Evolutionary conservation across 2,113 vertebrate species (phyloP), one percentile per base, ranked within the genome.

Genomic region (Entomyzon cyanotis): DNA sequence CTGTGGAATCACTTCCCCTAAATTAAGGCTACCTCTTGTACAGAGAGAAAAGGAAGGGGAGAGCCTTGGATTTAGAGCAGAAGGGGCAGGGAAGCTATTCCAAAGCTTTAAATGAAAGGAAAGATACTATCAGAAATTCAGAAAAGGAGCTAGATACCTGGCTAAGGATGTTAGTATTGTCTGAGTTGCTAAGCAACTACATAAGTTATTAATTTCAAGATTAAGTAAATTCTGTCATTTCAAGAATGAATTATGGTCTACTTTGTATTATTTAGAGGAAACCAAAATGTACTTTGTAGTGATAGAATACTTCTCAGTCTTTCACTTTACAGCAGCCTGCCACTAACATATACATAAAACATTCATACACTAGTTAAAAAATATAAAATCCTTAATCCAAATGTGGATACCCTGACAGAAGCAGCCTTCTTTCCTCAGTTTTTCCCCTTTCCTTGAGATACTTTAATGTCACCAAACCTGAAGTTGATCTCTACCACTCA

Each of bases 171-270:
- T 86, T 84, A 83, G 52, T 44, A 78, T 60, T 78, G 65, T 82
- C 60, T 71, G 80, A 87, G 91, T 95, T 97, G 91, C 94, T 94
- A 95, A 94, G 94, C 89, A 95, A 95, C 95, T 46, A 49, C 15
- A 4, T 49, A 78, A 59, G 58, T 60, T 87, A 78, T 28, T 95
- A 80, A 71, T 87, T 87, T 93, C 47, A 84, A 84, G 42, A 49
- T 78, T 64, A 92, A 84, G 49, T 46, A 87, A 75, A 84, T 94
- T 82, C 63, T 81, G 44, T 82, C 80, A 65, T 75, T 91, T 94
- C 60, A 93, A 93, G 25, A 87, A 91, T 69, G 11, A 87, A 91
- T 71, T 84, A 50, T 59, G 56, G 20, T 87, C 33, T 94, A 62
- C 3, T 53, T 65, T 50, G 7, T 71, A 31, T 39, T 81, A 52